Evolutionary conservation across 2,797 vertebrate species (phyloP), one percentile per base, ranked within the genome.

Genomic region (Spondyliosoma cantharus): DNA sequence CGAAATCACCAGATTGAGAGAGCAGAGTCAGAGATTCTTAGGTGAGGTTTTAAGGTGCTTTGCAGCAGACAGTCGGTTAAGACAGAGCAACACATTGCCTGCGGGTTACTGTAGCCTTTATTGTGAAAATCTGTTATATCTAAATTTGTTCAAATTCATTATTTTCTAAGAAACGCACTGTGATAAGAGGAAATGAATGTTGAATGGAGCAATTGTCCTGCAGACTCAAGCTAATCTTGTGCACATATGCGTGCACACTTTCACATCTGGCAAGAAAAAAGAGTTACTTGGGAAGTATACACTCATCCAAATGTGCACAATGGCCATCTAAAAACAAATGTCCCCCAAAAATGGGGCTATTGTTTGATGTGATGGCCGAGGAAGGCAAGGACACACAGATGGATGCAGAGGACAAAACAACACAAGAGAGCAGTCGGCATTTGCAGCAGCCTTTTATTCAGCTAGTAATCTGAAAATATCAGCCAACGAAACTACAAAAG

Each of bases 301-400:
- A 37, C 37, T 37, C 17, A 15, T 0, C 3, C 16, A 58, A 7
- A 32, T 32, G 2, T 27, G 17, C 14, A 54, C 8, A 62, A 29
- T 8, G 14, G 4, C 32, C 32, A 62, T 27, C 32, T 2, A 1
- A 46, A 14, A 22, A 54, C n/a, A 19, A 0, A 32, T 4, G 5
- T 15, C 20, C 6, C 15, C 6, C 15, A 16, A 24, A 24, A 16
- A 3, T n/a, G 7, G 15, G 20, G 50, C 19, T 42, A 32, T 49
- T 45, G 25, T 53, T 71, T 73, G 25, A 59, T 69, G 24, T 49
- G 43, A 54, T 16, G 20, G 20, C 7, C 17, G 50, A 69, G 16
- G 16, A 16, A 46, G 15, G 15, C 45, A 16, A 16, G 11, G 15
- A 46, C 45, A 17, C 15, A 15, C 15, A 15, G 11, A 15, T 15